A percentile compares a stretch with the other conserved stretches of the same genome.
These are phyloP conservation scores for Perca schrenkii DNA, from an alignment of 2,113 vertebrate genomes.

Conservation along the genomic window DNA sequence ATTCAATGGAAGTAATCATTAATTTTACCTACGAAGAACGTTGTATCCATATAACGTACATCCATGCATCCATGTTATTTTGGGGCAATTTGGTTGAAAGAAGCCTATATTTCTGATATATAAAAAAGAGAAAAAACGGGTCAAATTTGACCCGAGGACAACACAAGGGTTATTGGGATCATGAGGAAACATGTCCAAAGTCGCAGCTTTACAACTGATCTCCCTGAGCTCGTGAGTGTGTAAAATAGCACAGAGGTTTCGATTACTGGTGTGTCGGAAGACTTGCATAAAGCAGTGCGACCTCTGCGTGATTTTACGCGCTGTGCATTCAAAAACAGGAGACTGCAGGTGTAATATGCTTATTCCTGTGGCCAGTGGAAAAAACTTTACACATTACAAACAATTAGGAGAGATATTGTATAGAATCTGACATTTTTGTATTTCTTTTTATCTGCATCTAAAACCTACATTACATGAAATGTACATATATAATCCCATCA, in stretches of 20 bases:
- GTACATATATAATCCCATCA: neutral
- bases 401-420: neutral
- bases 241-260: neutral
- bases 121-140: too few species aligned
- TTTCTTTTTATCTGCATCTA: neutral
- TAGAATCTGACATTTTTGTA: neutral
- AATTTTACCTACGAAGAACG: too few species aligned
- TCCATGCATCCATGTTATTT: too few species aligned
- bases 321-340: neutral
- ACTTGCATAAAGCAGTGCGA: neutral
- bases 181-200: neutral
- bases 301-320: neutral
- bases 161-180: neutral
- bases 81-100: too few species aligned
- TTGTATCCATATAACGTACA: too few species aligned
- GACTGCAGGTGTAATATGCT: neutral
- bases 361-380: neutral
- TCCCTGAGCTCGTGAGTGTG: neutral
- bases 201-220: neutral
- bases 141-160: too few species aligned
- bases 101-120: too few species aligned
- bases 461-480: neutral
- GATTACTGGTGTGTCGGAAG: neutral
- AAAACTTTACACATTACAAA: neutral
- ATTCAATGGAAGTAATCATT: too few species aligned